Evolutionary conservation across 2,888 invertebrate species (phyloP).

Genomic region (Tetrapedia diversipes): DNA sequence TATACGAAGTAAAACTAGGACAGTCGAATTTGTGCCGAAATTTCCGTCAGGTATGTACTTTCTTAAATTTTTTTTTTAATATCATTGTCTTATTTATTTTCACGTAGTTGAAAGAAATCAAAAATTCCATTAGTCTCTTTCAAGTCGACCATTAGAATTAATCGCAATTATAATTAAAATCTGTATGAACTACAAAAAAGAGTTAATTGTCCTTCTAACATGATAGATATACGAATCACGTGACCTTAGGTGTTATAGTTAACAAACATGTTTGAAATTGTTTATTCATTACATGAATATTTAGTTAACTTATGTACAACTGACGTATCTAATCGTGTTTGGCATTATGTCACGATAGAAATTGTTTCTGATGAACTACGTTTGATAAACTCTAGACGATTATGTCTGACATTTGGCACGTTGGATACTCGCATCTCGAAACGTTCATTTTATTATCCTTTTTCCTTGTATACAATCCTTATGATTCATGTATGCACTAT

Average conservation of each 20-base stretch:
- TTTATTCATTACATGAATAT: constrained; percentile 5
- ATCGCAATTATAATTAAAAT: background rate
- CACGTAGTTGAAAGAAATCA: too few species aligned
- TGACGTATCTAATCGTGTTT: constrained; percentile 25
- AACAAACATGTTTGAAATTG: background rate
- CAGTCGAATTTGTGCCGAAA: constrained; percentile 91
- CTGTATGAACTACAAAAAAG: too few species aligned
- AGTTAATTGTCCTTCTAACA: too few species aligned
- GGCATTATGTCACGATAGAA: constrained; percentile 3
- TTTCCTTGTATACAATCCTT: background rate
- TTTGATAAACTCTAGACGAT: background rate
- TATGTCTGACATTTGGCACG: background rate
- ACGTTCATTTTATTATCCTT: background rate
- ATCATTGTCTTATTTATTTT: background rate
- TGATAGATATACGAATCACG: too few species aligned
- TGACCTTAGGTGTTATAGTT: too few species aligned
- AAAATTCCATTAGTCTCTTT: too few species aligned
- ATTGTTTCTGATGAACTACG: background rate
- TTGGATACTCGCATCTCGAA: background rate
- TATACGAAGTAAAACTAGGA: constrained; percentile 94
- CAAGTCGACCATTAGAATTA: background rate
- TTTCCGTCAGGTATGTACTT: constrained; percentile 86
- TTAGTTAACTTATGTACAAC: constrained; percentile 2
- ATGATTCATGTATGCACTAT: background rate
- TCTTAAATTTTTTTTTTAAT: background rate